Evolutionary conservation across 2,113 vertebrate genomes (phyloP).

Genomic region (Prinia subflava): DNA sequence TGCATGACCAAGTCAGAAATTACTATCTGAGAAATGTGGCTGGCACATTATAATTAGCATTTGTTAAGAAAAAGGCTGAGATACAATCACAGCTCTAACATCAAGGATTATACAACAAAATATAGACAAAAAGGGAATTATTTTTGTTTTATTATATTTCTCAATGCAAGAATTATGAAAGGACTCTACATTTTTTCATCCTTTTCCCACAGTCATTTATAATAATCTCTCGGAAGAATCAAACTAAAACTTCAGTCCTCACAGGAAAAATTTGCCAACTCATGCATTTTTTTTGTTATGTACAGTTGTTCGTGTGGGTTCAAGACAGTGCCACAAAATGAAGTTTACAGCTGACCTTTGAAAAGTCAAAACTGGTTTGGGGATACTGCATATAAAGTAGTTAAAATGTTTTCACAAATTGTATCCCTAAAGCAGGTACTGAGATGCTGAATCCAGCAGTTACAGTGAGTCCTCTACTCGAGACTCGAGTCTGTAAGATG

Average conservation of each 20-base stretch:
- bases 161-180: neutral
- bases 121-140: neutral
- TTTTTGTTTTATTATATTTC: constrained; percentile 18
- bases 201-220: constrained; percentile 33
- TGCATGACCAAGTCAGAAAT: neutral
- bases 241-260: neutral
- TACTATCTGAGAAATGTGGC: neutral
- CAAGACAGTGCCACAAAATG: neutral
- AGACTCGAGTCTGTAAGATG: neutral
- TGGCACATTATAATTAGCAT: neutral
- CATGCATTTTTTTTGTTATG: constrained; percentile 14
- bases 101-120: constrained; percentile 22
- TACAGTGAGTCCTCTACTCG: neutral
- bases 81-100: constrained; percentile 1
- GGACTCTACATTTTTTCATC: neutral
- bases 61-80: neutral
- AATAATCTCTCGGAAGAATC: constrained; percentile 18
- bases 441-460: neutral
- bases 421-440: neutral
- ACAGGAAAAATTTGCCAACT: neutral
- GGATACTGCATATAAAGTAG: neutral
- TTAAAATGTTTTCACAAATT: neutral
- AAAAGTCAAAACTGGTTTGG: constrained; percentile 38
- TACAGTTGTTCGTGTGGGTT: constrained; percentile 13
- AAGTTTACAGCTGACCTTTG: neutral